These are phyloP conservation scores for Furnarius figulus DNA, from an alignment of 2,113 vertebrate species.

Conservation along the genomic window DNA sequence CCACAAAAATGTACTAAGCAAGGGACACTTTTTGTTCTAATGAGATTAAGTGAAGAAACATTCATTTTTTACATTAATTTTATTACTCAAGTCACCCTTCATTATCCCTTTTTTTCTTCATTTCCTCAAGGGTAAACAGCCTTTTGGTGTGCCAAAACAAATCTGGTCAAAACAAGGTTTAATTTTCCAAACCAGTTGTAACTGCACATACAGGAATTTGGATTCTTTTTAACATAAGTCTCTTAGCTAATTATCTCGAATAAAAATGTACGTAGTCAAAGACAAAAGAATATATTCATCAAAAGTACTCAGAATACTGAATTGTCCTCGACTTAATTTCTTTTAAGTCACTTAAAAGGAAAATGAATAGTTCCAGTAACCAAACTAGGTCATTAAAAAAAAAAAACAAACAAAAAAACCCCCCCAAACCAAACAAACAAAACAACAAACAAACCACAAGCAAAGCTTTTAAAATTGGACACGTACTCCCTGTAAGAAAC, in stretches of 20 bases:
- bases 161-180: neutral
- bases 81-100: neutral
- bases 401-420: neutral
- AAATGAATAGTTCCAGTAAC: neutral
- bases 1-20: neutral
- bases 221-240: neutral
- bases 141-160: neutral
- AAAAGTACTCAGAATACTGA: neutral
- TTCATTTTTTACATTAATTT: neutral
- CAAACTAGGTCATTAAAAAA: neutral
- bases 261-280: neutral
- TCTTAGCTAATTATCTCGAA: neutral
- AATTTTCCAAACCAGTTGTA: neutral
- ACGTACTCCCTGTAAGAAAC: neutral
- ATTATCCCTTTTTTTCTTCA: neutral
- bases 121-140: neutral
- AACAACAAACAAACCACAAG: neutral
- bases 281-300: neutral
- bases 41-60: neutral
- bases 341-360: conserved; percentile 37
- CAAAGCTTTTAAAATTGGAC: neutral
- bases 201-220: neutral
- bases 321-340: neutral
- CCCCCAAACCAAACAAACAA: neutral
- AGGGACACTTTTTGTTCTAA: neutral